Evolutionary conservation across 2,113 vertebrate genomes (phyloP), one percentile per base, ranked within the genome.

Genomic region (Mus musculus): DNA sequence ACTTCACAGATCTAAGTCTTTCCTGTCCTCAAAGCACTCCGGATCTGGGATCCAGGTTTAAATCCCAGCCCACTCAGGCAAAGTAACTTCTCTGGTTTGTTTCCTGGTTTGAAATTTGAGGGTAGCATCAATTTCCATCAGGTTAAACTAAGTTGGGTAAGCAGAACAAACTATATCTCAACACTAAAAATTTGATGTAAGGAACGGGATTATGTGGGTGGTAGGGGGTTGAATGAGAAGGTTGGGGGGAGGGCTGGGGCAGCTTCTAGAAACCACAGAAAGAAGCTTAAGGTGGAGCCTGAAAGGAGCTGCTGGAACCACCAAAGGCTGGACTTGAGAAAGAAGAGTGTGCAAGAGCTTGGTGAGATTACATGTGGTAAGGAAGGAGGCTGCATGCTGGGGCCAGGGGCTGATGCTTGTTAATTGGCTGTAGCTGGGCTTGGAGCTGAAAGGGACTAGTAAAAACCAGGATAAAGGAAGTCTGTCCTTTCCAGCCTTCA

Each of bases 71-170:
- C 28, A 42, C 26, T 82, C 24, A 42, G 56, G 46, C 11, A 11
- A 84, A 28, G 78, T 61, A 16, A 75, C 24, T 72, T 73, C 46
- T 61, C 46, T 39, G 61, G 54, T 86, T 63, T 93, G 54, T 89
- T 90, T 92, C 80, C 39, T 91, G 28, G 26, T 22, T 72, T 95
- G n/a, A 86, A 82, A 92, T 93, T 71, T 52, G 46, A 76, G 49
- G 22, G 10, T 88, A 75, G 30, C 69, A 85, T 16, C 46, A 72
- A 28, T n/a, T 72, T 72, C 3, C n/a, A 54, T 54, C 71, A 87
- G 52, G 75, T 28, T n/a, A 30, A 26, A 33, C 80, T 69, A 56
- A 71, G 46, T 9, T 59, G 39, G 75, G n/a, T n/a, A 95, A 86
- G 69, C 26, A 54, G 71, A 82, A n/a, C 33, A 9, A 36, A 14